Base-by-base conservation (phyloP, 2,113 vertebrate genomes). In the Gymnorhina tibicen region DNA sequence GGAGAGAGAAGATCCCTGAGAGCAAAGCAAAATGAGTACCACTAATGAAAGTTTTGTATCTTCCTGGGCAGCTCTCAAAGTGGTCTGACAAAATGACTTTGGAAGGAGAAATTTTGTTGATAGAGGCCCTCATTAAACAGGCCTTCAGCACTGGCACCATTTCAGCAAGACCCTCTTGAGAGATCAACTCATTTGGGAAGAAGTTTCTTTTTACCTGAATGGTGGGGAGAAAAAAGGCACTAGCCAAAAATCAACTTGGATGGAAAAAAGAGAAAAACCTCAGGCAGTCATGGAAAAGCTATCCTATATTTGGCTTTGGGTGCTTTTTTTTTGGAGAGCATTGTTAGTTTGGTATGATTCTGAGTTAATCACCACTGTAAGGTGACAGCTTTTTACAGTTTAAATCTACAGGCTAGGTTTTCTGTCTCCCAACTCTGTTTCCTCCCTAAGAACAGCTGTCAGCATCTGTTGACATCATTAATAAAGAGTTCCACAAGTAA, bases 1-100 rank as follows among this genome's bases (percentile, higher is more conserved):
- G 93, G 92, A 94, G 85, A 77, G 67, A 94, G 74, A 35, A 89
- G 37, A 78, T 87, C 77, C 84, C 81, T 84, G 74, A 94, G 67
- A 80, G 35, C 87, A 91, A 90, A 77, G 42, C 55, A 84, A 70
- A 93, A 90, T 3, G 49, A 91, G 18, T 75, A 81, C 39, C 44
- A 16, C 16, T 49, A 87, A 75, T 20, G 2, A 76, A 80, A 24
- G 49, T 13, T 92, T 60, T 68, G 3, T 66, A 44, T 85, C 37
- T 70, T 95, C 28, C n/a, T 66, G 20, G 14, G 22, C 67, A 91
- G 59, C 63, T 85, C 50, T 93, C 39, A 80, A 91, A 73, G 27
- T 80, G 58, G 23, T 76, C 63, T 90, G 63, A 91, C 32, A 92
- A 78, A 87, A 58, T 20, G 1, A 74, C 30, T 56, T 53, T 21